These are phyloP conservation scores for Drosophila punjabiensis DNA, from an alignment of 1,140 invertebrate genomes.

Conservation along the genomic window DNA sequence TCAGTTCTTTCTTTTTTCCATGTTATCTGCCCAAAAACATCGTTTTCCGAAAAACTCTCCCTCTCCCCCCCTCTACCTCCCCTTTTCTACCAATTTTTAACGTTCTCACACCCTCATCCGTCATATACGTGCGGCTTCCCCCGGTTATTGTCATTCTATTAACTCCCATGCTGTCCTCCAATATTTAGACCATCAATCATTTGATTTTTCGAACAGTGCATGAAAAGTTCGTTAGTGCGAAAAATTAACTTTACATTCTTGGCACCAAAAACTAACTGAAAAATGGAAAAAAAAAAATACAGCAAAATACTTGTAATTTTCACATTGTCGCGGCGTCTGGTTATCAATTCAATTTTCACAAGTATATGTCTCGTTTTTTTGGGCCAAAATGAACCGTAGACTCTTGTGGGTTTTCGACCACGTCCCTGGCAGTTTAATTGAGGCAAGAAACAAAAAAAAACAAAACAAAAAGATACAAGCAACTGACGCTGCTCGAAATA, in stretches of 20 bases:
- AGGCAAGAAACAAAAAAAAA: slow-evolving; percentile 44
- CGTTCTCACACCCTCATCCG: slow-evolving; percentile 43
- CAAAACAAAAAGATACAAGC: slow-evolving; percentile 49
- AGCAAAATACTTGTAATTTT: slow-evolving; percentile 42
- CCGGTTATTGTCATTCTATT: slow-evolving; percentile 48
- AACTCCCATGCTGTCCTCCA: slow-evolving; percentile 4
- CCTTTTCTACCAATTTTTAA: slow-evolving; percentile 28
- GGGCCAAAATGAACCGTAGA: slow-evolving; percentile 61
- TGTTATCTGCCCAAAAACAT: slow-evolving; percentile 38
- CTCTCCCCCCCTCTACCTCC: background rate
- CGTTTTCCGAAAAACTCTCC: slow-evolving; percentile 14
- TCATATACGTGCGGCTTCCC: slow-evolving; percentile 26
- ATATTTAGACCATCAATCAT: slow-evolving; percentile 45
- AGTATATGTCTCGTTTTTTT: slow-evolving; percentile 17
- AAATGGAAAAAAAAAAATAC: slow-evolving; percentile 9
- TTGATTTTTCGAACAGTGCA: slow-evolving; percentile 25
- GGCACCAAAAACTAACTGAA: slow-evolving; percentile 4
- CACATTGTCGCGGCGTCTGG: slow-evolving; percentile 67
- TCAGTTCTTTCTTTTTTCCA: background rate
- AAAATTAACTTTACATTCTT: slow-evolving; percentile 43
- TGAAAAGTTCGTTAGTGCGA: slow-evolving; percentile 56
- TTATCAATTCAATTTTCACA: slow-evolving; percentile 71
- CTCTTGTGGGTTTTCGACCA: slow-evolving; percentile 76
- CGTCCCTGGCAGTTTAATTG: slow-evolving; percentile 75
- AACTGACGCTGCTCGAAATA: slow-evolving; percentile 64